Evolutionary conservation across 2,797 vertebrate genomes (phyloP).

Genomic region (Malacoctenus gilli): DNA sequence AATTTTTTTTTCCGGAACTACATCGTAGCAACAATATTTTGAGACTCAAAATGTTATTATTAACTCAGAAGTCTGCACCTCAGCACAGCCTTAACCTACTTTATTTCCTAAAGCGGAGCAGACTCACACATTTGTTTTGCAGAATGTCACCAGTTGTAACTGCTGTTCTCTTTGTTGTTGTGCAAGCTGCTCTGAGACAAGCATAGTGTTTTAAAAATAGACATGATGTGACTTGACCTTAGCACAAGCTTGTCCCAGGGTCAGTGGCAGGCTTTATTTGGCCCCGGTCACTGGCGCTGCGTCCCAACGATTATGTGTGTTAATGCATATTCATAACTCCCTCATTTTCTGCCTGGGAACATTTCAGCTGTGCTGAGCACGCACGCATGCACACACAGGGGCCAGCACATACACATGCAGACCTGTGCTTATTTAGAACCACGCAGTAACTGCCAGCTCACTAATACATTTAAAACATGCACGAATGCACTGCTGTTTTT

Average conservation of each 20-base stretch:
- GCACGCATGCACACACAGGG: neutral
- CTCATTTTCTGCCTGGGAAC: slow-evolving; percentile 50
- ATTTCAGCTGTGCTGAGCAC: slow-evolving; percentile 22
- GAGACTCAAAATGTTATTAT: slow-evolving; percentile 7
- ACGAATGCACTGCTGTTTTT: slow-evolving; percentile 38
- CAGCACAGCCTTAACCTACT: slow-evolving; percentile 13
- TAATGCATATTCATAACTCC: slow-evolving; percentile 69
- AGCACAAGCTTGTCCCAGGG: slow-evolving; percentile 54
- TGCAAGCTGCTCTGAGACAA: slow-evolving; percentile 28
- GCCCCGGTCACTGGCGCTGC: slow-evolving; percentile 45
- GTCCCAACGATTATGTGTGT: slow-evolving; percentile 55
- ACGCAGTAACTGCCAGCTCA: slow-evolving; percentile 17
- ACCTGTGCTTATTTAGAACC: slow-evolving; percentile 27
- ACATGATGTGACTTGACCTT: slow-evolving; percentile 68
- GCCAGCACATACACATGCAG: slow-evolving; percentile 2
- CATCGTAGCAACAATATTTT: neutral
- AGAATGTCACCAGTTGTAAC: slow-evolving; percentile 29
- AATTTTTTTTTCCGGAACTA: neutral
- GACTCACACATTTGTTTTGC: slow-evolving; percentile 27
- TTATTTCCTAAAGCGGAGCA: slow-evolving; percentile 19
- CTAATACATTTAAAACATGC: slow-evolving; percentile 28
- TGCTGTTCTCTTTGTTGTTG: slow-evolving; percentile 32
- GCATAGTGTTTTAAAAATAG: slow-evolving; percentile 46
- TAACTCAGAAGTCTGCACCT: neutral
- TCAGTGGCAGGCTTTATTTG: slow-evolving; percentile 50